Conservation (phyloP, 2,113 vertebrate species). For the Bos indicus region DNA sequence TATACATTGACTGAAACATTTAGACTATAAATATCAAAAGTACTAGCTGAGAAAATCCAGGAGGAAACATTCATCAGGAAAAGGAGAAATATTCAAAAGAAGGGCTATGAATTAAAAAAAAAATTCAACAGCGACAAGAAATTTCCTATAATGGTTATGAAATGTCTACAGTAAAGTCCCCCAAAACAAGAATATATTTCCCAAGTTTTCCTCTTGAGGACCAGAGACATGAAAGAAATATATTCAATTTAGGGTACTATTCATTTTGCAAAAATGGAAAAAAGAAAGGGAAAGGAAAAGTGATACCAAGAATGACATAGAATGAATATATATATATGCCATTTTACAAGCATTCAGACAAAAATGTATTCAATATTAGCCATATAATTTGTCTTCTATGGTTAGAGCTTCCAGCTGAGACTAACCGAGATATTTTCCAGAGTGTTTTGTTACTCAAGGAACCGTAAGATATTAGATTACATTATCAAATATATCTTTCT, state of each 20-base stretch:
- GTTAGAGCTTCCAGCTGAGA: background rate
- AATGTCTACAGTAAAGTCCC: slow-evolving; percentile 43
- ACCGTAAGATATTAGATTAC: background rate
- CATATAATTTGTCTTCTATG: background rate
- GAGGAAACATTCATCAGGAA: slow-evolving; percentile 38
- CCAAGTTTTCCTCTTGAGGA: slow-evolving; percentile 35
- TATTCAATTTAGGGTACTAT: background rate
- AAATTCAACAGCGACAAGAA: background rate
- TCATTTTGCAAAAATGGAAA: slow-evolving; percentile 39
- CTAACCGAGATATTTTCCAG: background rate
- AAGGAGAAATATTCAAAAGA: slow-evolving; percentile 41
- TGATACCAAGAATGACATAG: background rate
- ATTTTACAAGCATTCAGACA: background rate
- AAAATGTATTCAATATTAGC: background rate
- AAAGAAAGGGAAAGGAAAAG: background rate
- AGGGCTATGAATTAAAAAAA: background rate
- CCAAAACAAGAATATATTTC: slow-evolving; percentile 45
- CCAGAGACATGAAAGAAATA: slow-evolving; percentile 49
- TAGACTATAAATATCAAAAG: slow-evolving; percentile 37
- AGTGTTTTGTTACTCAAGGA: background rate
- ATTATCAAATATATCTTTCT: background rate
- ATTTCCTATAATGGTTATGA: slow-evolving; percentile 16
- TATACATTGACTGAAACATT: slow-evolving; percentile 22
- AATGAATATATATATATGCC: background rate
- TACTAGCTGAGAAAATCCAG: slow-evolving; percentile 38